Evolutionary conservation across 1,140 invertebrate genomes (phyloP), one percentile per base, ranked within the genome.

Genomic region (Pogonognathellus flavescens): DNA sequence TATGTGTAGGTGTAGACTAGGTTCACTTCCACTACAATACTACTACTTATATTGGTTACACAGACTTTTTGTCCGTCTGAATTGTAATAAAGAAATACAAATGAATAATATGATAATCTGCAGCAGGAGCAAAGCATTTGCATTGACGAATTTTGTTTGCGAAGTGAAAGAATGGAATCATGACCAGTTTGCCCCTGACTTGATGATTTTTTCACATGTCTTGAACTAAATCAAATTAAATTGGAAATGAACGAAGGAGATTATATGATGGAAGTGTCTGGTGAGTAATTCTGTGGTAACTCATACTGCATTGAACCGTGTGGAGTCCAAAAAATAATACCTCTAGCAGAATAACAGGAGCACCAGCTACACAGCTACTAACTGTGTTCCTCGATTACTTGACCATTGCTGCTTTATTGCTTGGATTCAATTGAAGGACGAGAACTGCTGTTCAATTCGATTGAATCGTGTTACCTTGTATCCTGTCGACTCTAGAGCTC

Each of bases 401-500:
- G 20, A 66, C 20, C 62, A 66, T 25, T 66, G 62, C 31, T 41
- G 31, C 31, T 41, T 41, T 41, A 41, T 41, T 41, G 31, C 31
- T 41, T 41, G 31, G 49, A n/a, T 14, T 9, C 25, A 16, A 41
- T 50, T 76, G 70, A 76, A 76, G 70, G 70, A n/a, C 41, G 49
- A 31, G 11, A 66, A 62, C 14, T 49, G 31, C 31, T 50, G 70
- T 76, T 76, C 31, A 8, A 16, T 76, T 76, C 70, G 31, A 76
- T 76, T 76, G 70, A 76, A 76, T 76, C 70, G 70, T 76, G 70
- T 76, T 76, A 76, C 70, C 70, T 76, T 76, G 70, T 76, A 25
- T 76, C n/a, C 41, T 76, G 70, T 76, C 49, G 6, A 7, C 5
- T 31, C n/a, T 41, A 1, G 31, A 41, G 31, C 31, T 41, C 31